Evolutionary conservation across 2,797 vertebrate genomes (phyloP).

Genomic region (Alcedo quadribrachys): DNA sequence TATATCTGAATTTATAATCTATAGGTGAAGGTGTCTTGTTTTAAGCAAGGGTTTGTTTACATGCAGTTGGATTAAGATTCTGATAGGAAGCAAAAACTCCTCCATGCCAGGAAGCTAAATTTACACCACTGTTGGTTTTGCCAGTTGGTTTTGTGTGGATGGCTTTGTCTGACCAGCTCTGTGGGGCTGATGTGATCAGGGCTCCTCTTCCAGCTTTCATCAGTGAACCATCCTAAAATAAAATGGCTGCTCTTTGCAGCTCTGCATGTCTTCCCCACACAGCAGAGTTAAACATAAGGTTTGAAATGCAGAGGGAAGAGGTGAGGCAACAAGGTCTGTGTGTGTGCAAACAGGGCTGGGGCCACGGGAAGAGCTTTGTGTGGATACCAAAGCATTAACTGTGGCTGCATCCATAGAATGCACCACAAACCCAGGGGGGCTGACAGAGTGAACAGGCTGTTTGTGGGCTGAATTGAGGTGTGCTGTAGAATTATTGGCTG

Average conservation of each 20-base stretch:
- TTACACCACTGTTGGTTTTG: rapidly evolving
- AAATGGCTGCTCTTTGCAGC: background rate
- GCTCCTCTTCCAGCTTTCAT: background rate
- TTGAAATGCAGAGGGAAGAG: background rate
- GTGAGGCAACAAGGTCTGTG: background rate
- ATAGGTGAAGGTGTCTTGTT: background rate
- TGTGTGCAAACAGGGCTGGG: background rate
- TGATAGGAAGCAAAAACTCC: background rate
- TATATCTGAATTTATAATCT: background rate
- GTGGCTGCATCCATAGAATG: background rate
- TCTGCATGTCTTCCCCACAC: background rate
- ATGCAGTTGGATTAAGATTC: background rate
- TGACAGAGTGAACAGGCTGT: background rate
- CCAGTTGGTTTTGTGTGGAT: background rate
- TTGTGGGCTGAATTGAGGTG: background rate
- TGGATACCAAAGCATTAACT: background rate
- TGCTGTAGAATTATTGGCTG: background rate
- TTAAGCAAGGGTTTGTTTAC: background rate
- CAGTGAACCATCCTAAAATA: background rate
- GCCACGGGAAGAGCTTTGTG: background rate
- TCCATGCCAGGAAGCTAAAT: background rate
- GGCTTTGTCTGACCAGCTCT: background rate
- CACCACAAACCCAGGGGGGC: background rate
- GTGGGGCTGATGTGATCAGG: rapidly evolving
- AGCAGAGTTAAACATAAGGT: background rate